Conservation (phyloP, 2,888 invertebrate species). For the Polylopha cassiicola region DNA sequence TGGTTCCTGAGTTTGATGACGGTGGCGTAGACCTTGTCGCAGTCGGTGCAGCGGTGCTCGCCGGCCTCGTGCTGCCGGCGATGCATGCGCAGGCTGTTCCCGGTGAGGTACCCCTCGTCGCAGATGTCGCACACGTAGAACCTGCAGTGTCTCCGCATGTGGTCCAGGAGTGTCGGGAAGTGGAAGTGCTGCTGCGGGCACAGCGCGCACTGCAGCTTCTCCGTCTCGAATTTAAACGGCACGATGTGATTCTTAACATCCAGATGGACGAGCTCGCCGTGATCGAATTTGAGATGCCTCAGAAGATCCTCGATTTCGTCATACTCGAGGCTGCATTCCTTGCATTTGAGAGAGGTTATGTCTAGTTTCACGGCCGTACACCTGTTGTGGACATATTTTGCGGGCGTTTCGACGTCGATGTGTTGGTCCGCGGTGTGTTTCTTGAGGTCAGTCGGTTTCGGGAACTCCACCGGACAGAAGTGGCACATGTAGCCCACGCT, state of each 20-base stretch:
- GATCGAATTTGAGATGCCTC: conserved; percentile 8
- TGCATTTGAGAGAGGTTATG: conserved; percentile 8
- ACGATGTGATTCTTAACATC: conserved; percentile 7
- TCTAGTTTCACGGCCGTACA: conserved; percentile 22
- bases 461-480: conserved; percentile 16
- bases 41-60: conserved; percentile 40
- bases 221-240: conserved; percentile 16
- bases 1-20: conserved; percentile 46
- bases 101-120: conserved; percentile 13
- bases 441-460: conserved; percentile 13
- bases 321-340: conserved; percentile 4
- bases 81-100: conserved; percentile 7
- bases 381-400: conserved; percentile 33
- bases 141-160: conserved; percentile 30
- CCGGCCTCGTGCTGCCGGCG: conserved; percentile 5
- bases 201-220: conserved; percentile 34
- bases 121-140: conserved; percentile 17
- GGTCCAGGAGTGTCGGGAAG: conserved; percentile 40
- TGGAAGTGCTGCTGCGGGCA: conserved; percentile 43
- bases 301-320: conserved; percentile 22
- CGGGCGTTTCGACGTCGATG: conserved; percentile 24
- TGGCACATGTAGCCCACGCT: conserved; percentile 20
- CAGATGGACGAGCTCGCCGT: conserved; percentile 3
- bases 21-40: conserved; percentile 46
- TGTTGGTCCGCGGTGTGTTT: conserved; percentile 12